Percentiles rank a stretch among this genome's conserved stretches.
These are phyloP conservation scores for Heliocidaris erythrogramma DNA, from an alignment of 35 echinoderm and acorn worm genomes.

Conservation along the genomic window DNA sequence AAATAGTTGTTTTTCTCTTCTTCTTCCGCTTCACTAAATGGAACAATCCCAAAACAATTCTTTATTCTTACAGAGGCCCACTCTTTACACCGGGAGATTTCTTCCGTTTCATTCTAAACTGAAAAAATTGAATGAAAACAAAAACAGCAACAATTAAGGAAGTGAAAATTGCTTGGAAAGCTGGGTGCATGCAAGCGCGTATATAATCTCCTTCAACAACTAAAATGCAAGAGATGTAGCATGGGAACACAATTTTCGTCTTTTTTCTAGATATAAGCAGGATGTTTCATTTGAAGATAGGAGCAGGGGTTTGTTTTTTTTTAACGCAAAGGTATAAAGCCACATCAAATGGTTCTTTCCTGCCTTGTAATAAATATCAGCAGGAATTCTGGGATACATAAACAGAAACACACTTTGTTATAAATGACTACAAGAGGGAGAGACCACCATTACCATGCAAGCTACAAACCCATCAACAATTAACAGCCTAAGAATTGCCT, in stretches of 20 bases:
- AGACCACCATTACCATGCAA: background rate
- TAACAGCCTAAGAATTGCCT: background rate
- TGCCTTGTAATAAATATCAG: background rate
- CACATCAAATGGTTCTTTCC: background rate
- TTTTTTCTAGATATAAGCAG: background rate
- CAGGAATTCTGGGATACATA: background rate
- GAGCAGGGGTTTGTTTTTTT: background rate
- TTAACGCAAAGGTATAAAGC: background rate
- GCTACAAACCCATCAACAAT: background rate
- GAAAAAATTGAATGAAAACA: background rate
- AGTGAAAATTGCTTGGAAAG: background rate
- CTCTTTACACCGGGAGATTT: background rate
- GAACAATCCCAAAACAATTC: background rate
- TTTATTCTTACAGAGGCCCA: conserved; percentile 10
- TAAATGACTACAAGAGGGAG: background rate
- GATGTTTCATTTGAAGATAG: too few species aligned
- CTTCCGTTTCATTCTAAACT: conserved; percentile 4
- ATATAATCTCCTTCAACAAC: background rate
- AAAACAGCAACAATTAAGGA: background rate
- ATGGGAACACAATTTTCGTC: background rate
- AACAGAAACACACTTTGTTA: background rate
- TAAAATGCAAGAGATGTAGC: background rate
- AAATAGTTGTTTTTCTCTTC: background rate
- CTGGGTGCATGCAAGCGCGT: background rate
- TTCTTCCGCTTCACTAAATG: background rate